Percentiles rank a stretch among this genome's conserved stretches.
Evolutionary conservation across 2,888 invertebrate species (phyloP).

Genomic region (Pachydiplax longipennis): DNA sequence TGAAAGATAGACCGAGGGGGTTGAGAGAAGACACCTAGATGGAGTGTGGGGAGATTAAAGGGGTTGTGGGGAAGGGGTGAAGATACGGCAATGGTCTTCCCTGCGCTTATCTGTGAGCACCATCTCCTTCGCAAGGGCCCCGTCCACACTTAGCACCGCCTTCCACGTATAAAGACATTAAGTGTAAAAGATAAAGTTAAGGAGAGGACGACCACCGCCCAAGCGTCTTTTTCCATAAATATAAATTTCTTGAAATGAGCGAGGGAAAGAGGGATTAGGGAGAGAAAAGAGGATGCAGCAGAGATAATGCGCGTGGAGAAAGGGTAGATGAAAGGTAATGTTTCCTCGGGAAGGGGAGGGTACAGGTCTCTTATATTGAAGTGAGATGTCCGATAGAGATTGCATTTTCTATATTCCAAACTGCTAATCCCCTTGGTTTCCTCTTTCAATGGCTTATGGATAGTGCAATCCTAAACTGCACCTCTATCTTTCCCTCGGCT

Average conservation of each 20-base stretch:
- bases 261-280: background rate
- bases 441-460: background rate
- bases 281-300: background rate
- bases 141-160: constrained; percentile 36
- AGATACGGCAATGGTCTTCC: constrained; percentile 39
- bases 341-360: background rate
- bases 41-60: background rate
- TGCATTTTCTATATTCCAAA: background rate
- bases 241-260: constrained; percentile 41
- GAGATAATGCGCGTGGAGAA: background rate
- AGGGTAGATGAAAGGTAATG: background rate
- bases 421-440: background rate
- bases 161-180: constrained; percentile 44
- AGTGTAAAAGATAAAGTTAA: constrained; percentile 42
- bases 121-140: constrained; percentile 16
- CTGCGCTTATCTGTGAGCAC: constrained; percentile 35
- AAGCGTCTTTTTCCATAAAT: constrained; percentile 40
- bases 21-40: background rate
- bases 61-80: background rate
- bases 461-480: background rate
- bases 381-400: constrained; percentile 11
- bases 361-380: background rate
- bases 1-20: background rate
- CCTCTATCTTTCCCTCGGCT: background rate
- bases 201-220: constrained; percentile 25